phyloP scores from a whole-genome alignment of 2,113 vertebrate species.

The Bubalus kerabau region DNA sequence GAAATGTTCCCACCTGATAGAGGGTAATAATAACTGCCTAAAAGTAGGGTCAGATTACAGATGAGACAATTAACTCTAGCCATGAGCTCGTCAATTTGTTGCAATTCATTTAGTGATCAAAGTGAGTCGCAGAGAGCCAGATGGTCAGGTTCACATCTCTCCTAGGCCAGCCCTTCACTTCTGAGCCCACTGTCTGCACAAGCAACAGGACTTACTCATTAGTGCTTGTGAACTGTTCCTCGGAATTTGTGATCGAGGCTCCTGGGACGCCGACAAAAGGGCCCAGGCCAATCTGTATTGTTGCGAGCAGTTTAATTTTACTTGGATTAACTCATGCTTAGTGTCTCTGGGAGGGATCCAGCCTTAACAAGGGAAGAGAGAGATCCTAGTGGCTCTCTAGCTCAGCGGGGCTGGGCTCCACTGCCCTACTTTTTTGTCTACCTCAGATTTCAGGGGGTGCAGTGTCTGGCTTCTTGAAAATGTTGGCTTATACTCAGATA shows the following conservation, averaged over 20 bases:
- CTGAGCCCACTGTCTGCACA: constrained; percentile 52
- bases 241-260: constrained; percentile 41
- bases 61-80: constrained; percentile 75
- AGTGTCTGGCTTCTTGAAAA: neutral
- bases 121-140: constrained; percentile 65
- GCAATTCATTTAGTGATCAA: constrained; percentile 77
- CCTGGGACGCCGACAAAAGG: constrained; percentile 51
- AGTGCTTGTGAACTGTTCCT: constrained; percentile 45
- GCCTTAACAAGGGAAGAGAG: constrained; percentile 34
- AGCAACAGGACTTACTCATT: constrained; percentile 44
- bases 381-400: neutral
- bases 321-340: constrained; percentile 58
- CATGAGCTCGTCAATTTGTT: constrained; percentile 75
- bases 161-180: constrained; percentile 55
- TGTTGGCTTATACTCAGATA: neutral
- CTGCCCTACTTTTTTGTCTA: constrained; percentile 2
- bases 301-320: constrained; percentile 62
- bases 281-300: constrained; percentile 39
- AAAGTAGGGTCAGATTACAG: constrained; percentile 72
- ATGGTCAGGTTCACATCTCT: constrained; percentile 71
- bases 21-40: constrained; percentile 71
- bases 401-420: neutral
- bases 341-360: constrained; percentile 31
- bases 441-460: neutral
- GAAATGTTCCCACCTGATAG: constrained; percentile 69